phyloP scores from a whole-genome alignment of 1,140 invertebrate genomes.

The Alviniconcha marisindica region DNA sequence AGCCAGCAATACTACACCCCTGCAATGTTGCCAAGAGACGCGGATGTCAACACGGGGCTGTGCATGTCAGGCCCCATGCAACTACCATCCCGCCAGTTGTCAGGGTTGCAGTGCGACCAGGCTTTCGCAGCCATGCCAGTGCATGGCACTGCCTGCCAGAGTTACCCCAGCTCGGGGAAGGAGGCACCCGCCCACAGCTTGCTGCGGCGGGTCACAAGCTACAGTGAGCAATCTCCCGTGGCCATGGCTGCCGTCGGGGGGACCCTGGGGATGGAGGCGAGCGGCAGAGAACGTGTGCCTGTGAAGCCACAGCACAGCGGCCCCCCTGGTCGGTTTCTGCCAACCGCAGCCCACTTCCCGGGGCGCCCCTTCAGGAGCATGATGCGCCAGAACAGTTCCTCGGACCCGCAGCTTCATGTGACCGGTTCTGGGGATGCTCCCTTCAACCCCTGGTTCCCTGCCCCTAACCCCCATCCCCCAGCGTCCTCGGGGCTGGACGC shows the following conservation, averaged over 20 bases:
- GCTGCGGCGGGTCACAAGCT: conserved; percentile 29
- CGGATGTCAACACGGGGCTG: neutral
- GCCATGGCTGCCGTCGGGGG: neutral
- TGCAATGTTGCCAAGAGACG: too few species aligned
- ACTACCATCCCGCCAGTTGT: neutral
- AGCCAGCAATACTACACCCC: neutral
- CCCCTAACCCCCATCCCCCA: neutral
- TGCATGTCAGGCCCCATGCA: neutral
- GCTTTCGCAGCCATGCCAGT: too few species aligned
- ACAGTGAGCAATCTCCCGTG: neutral
- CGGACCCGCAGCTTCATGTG: conserved; percentile 82
- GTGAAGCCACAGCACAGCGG: conserved; percentile 61
- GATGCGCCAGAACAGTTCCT: conserved; percentile 77
- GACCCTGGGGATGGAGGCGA: neutral
- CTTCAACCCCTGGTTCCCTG: neutral
- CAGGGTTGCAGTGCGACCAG: neutral
- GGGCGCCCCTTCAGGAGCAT: conserved; percentile 43
- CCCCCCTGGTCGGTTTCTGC: conserved; percentile 46
- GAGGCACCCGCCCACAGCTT: neutral
- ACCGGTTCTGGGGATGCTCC: conserved; percentile 15
- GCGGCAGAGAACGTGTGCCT: conserved; percentile 49
- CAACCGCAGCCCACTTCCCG: conserved; percentile 1
- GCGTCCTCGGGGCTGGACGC: conserved; percentile 29
- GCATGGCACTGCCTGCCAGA: neutral
- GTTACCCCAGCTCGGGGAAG: neutral